Conservation (phyloP, 2,888 invertebrate genomes). For the Ctena decussata region DNA sequence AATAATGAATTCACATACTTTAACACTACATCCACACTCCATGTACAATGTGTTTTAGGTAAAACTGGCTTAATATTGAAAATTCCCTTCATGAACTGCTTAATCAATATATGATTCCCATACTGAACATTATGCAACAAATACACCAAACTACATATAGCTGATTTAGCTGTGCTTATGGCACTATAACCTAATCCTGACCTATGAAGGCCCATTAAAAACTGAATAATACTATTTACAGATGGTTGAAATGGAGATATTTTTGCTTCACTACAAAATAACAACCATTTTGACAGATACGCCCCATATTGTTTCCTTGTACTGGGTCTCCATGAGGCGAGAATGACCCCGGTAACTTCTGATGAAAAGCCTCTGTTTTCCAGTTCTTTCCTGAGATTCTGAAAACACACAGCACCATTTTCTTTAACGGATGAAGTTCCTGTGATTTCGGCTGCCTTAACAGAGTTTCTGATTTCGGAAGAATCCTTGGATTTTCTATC, state of each 20-base stretch:
- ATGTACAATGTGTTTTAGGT: constrained; percentile 16
- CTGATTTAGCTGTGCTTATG: not conserved
- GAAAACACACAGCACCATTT: constrained; percentile 11
- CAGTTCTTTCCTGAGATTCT: constrained; percentile 11
- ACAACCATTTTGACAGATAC: constrained; percentile 28
- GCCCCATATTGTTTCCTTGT: constrained; percentile 43
- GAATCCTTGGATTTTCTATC: constrained; percentile 6
- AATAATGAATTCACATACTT: not conserved
- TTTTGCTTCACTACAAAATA: constrained; percentile 22
- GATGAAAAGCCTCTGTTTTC: constrained; percentile 5
- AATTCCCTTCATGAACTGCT: not conserved
- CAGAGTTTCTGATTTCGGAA: not conserved
- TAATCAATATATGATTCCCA: not conserved
- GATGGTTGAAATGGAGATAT: not conserved
- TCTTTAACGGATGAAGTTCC: not conserved
- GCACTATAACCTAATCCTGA: not conserved
- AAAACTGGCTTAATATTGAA: constrained; percentile 32
- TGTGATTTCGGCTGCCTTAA: not conserved
- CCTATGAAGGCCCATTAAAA: not conserved
- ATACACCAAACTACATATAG: not conserved
- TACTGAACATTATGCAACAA: not conserved
- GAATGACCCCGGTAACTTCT: not conserved
- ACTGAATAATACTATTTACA: constrained; percentile 25
- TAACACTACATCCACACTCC: not conserved
- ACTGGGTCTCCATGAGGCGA: constrained; percentile 28